Conservation (phyloP, 2,113 vertebrate species). For the Dinomys branickii region DNA sequence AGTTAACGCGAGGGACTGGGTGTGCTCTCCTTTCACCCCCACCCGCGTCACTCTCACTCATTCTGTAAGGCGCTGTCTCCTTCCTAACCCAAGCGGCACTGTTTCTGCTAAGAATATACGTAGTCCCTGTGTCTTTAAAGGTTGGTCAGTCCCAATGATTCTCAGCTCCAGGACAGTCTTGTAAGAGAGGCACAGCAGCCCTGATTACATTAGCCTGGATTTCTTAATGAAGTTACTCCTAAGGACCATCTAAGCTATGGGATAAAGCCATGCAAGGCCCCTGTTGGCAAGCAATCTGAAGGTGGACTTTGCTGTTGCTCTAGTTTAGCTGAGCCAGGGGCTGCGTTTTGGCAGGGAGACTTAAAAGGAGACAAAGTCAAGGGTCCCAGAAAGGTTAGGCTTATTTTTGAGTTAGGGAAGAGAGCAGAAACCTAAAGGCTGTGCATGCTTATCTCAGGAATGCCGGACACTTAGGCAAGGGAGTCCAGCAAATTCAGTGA, state of each 20-base stretch:
- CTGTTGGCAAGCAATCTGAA: neutral
- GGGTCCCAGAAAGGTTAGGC: neutral
- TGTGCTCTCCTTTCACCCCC: neutral
- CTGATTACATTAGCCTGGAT: neutral
- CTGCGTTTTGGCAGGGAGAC: neutral
- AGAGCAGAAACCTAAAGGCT: constrained; percentile 41
- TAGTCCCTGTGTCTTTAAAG: neutral
- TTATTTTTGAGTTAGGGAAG: constrained; percentile 42
- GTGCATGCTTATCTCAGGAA: constrained; percentile 62
- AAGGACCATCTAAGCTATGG: neutral
- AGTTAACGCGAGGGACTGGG: neutral
- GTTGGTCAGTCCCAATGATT: neutral
- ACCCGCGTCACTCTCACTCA: neutral
- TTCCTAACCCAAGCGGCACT: neutral
- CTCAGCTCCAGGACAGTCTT: constrained; percentile 13
- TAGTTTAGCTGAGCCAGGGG: neutral
- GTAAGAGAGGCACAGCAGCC: neutral
- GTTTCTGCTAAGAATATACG: constrained; percentile 1
- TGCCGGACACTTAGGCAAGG: constrained; percentile 43
- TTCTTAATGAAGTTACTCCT: constrained; percentile 5
- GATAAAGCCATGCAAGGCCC: neutral
- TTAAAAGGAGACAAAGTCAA: constrained; percentile 48
- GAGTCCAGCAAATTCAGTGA: constrained; percentile 42
- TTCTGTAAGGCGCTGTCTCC: neutral
- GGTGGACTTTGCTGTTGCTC: neutral